These are phyloP conservation scores for Drosophila truncata DNA, from an alignment of 1,140 invertebrate species.

Conservation along the genomic window DNA sequence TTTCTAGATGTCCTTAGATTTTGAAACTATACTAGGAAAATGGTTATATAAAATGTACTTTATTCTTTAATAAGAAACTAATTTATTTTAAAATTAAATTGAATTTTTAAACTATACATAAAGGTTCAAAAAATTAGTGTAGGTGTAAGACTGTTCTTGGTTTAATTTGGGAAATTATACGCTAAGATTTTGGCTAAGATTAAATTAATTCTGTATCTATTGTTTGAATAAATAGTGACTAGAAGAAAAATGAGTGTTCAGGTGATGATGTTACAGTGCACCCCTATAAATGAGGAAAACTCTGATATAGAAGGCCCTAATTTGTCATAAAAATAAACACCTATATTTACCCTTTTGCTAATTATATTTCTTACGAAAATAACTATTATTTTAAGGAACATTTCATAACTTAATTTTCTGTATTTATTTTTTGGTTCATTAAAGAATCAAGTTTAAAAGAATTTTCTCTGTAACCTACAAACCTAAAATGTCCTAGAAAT, in stretches of 20 bases:
- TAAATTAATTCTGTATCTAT: not conserved
- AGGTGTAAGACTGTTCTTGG: not conserved
- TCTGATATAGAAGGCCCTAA: too few relatives aligned
- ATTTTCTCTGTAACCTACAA: too few relatives aligned
- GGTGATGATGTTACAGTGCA: not conserved
- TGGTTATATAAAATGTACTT: too few relatives aligned
- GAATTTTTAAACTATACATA: not conserved
- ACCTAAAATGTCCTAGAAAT: not conserved
- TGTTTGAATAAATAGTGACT: not conserved
- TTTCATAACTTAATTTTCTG: not conserved
- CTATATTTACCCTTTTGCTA: too few relatives aligned
- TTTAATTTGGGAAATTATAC: not conserved
- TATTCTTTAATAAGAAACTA: not conserved
- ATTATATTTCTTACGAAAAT: too few relatives aligned
- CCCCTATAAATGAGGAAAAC: not conserved
- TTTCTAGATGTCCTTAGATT: not conserved
- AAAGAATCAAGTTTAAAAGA: too few relatives aligned
- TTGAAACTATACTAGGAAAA: not conserved
- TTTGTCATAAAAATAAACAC: not conserved
- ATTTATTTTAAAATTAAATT: not conserved
- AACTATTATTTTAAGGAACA: not conserved
- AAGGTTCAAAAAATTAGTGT: not conserved
- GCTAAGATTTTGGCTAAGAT: not conserved
- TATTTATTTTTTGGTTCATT: not conserved
- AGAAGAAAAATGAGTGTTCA: not conserved